These are phyloP conservation scores for Pegoplata infirma DNA, from an alignment of 2,888 invertebrate genomes.

Conservation along the genomic window DNA sequence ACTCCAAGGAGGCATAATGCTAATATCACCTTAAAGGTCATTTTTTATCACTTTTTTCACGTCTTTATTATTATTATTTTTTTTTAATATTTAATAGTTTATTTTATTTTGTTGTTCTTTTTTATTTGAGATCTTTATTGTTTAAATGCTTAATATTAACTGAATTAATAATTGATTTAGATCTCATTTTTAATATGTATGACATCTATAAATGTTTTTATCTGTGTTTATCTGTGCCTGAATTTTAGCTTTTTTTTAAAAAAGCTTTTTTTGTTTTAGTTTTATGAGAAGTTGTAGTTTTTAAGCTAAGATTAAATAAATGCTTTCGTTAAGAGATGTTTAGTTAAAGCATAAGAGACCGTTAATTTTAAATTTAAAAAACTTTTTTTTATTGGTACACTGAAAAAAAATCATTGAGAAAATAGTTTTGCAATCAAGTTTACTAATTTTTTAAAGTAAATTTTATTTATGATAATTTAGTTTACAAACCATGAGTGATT, in stretches of 20 bases:
- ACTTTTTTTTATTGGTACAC: too few relatives aligned
- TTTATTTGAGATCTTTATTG: constrained; percentile 51
- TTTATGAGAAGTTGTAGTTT: background rate
- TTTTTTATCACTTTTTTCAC: constrained; percentile 44
- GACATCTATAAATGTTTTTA: constrained; percentile 43
- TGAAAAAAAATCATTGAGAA: too few relatives aligned
- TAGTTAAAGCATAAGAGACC: too few relatives aligned
- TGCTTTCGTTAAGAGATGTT: too few relatives aligned
- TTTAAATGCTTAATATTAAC: constrained; percentile 50
- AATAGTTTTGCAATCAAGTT: too few relatives aligned
- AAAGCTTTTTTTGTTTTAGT: constrained; percentile 21
- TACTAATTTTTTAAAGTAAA: too few relatives aligned
- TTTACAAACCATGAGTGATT: too few relatives aligned
- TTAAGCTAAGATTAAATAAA: too few relatives aligned
- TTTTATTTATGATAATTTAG: too few relatives aligned
- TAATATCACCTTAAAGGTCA: constrained; percentile 52
- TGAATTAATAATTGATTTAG: constrained; percentile 42
- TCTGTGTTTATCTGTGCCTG: constrained; percentile 29
- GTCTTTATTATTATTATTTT: too few relatives aligned
- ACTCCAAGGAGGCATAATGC: constrained; percentile 40
- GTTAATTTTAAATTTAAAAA: too few relatives aligned
- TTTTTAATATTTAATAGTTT: constrained; percentile 10
- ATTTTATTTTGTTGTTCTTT: background rate
- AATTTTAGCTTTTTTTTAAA: constrained; percentile 30
- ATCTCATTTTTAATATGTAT: constrained; percentile 56